Percentiles rank a stretch among this genome's conserved stretches.
phyloP scores from a whole-genome alignment of 1,140 invertebrate species.

The Alviniconcha marisindica region DNA sequence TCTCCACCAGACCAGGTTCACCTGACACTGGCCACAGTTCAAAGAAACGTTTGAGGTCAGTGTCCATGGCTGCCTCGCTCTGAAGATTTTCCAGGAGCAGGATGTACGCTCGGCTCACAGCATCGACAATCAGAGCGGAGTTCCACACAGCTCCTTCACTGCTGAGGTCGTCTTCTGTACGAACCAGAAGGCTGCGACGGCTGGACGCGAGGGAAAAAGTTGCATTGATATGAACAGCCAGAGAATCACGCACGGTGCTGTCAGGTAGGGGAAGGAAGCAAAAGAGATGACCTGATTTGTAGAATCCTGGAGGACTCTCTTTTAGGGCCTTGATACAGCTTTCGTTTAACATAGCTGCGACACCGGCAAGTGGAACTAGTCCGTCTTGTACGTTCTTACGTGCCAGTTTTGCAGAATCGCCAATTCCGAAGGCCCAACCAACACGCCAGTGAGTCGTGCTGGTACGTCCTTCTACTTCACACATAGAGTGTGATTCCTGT shows the following conservation, averaged over 20 bases:
- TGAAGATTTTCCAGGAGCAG: slow-evolving; percentile 23
- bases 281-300: slow-evolving; percentile 42
- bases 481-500: neutral
- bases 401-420: neutral
- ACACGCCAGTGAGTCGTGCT: slow-evolving; percentile 43
- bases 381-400: neutral
- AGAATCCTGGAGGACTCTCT: slow-evolving; percentile 14
- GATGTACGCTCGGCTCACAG: slow-evolving; percentile 18
- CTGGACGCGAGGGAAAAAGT: slow-evolving; percentile 58
- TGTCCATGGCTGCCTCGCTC: neutral
- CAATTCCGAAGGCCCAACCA: slow-evolving; percentile 49
- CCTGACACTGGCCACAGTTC: slow-evolving; percentile 30
- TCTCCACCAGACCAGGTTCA: neutral
- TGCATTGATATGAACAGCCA: slow-evolving; percentile 60
- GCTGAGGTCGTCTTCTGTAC: slow-evolving; percentile 49
- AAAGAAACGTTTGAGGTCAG: slow-evolving; percentile 3
- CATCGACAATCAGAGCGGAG: slow-evolving; percentile 45
- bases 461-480: neutral
- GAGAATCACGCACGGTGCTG: neutral
- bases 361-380: slow-evolving; percentile 52
- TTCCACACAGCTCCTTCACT: slow-evolving; percentile 56
- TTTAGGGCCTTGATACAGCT: neutral
- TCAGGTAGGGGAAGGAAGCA: slow-evolving; percentile 56
- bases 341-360: slow-evolving; percentile 41
- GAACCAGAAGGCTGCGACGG: slow-evolving; percentile 43